These are phyloP conservation scores for Piprites chloris DNA, from an alignment of 2,113 vertebrate species.

Conservation along the genomic window DNA sequence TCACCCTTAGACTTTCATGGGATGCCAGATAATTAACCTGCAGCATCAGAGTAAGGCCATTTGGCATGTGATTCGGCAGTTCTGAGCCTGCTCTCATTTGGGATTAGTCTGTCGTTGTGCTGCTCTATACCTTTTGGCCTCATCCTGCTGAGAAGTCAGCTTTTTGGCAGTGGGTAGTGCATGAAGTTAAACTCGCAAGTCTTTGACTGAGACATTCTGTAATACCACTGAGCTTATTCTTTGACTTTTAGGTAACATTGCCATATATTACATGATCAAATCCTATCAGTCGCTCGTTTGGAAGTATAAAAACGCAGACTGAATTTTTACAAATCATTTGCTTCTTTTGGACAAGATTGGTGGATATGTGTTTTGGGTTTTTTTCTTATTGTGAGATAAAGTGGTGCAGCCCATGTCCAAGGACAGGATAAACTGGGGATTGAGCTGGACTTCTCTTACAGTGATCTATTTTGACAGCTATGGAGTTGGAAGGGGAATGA, in stretches of 20 bases:
- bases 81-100: not conserved
- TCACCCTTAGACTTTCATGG: not conserved
- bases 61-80: not conserved
- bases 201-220: not conserved
- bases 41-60: not conserved
- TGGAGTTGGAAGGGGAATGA: not conserved
- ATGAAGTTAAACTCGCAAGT: not conserved
- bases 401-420: not conserved
- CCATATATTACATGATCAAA: not conserved
- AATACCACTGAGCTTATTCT: not conserved
- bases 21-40: slow-evolving; percentile 2
- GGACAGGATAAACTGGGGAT: not conserved
- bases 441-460: not conserved
- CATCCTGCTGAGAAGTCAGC: not conserved
- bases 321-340: not conserved
- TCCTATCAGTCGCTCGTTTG: not conserved
- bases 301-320: not conserved
- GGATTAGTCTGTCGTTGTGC: not conserved
- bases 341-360: not conserved
- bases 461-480: not conserved
- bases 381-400: not conserved
- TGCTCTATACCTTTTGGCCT: not conserved
- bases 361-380: not conserved
- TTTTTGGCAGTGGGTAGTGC: not conserved
- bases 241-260: not conserved